These are phyloP conservation scores for Lacerta bilineata DNA, from an alignment of 2,797 vertebrate genomes.

Conservation along the genomic window DNA sequence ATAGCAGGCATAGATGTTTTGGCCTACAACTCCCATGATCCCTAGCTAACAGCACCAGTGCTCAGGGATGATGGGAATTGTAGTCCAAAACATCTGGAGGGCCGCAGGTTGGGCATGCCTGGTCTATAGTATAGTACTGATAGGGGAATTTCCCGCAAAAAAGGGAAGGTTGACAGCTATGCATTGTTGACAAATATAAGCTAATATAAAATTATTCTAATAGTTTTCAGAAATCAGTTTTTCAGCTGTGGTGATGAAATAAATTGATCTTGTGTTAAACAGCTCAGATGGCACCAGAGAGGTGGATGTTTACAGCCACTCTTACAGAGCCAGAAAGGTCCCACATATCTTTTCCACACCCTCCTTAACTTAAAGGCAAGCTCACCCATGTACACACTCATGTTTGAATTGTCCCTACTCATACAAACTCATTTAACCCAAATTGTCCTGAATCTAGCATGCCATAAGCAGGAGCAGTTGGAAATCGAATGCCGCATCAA, in stretches of 20 bases:
- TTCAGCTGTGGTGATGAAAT: not conserved
- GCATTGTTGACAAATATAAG: not conserved
- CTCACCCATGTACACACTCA: not conserved
- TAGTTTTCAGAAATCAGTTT: slow-evolving; percentile 12
- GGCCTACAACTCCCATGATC: too few relatives aligned
- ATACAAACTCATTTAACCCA: slow-evolving; percentile 12
- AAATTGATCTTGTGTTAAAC: not conserved
- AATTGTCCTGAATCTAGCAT: not conserved
- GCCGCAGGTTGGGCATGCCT: too few relatives aligned
- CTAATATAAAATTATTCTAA: not conserved
- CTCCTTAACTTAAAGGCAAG: not conserved
- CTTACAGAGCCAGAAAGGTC: not conserved
- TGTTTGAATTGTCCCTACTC: not conserved
- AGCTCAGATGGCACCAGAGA: not conserved
- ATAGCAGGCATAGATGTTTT: too few relatives aligned
- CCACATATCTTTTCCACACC: not conserved
- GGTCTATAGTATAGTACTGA: too few relatives aligned
- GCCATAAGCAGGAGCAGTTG: not conserved
- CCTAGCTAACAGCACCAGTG: too few relatives aligned
- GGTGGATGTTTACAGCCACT: not conserved
- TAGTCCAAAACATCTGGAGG: too few relatives aligned
- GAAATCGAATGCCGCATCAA: not conserved
- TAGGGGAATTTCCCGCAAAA: too few relatives aligned
- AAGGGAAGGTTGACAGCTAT: too few relatives aligned
- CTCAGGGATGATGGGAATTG: too few relatives aligned